Evolutionary conservation across 1,140 invertebrate genomes (phyloP).

Genomic region (Drosophila serrata): DNA sequence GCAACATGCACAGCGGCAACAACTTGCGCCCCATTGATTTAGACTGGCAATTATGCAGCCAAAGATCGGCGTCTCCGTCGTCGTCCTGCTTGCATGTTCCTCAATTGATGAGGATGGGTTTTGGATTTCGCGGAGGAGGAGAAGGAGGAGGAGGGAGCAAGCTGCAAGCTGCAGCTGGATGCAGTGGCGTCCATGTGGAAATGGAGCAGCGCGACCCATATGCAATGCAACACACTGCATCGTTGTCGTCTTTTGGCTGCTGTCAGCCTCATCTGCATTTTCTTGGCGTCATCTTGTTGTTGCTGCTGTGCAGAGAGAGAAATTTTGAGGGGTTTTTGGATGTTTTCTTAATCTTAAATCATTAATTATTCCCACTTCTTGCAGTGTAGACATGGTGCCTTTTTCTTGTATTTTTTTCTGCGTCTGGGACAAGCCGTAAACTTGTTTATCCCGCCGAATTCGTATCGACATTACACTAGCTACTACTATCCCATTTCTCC

Average conservation of each 20-base stretch:
- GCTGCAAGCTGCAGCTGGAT: conserved; percentile 21
- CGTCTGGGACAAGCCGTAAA: conserved; percentile 67
- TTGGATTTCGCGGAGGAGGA: conserved; percentile 15
- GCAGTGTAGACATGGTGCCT: not conserved
- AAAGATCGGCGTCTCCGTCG: conserved; percentile 51
- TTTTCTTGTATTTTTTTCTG: conserved; percentile 30
- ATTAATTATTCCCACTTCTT: not conserved
- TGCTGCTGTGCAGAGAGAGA: conserved; percentile 11
- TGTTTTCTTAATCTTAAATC: no score
- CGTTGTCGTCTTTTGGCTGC: conserved; percentile 43
- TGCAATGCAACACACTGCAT: conserved; percentile 55
- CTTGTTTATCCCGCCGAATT: conserved; percentile 68
- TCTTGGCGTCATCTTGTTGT: conserved; percentile 69
- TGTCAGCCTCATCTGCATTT: conserved; percentile 81
- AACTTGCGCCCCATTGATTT: conserved; percentile 71
- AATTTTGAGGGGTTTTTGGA: not conserved
- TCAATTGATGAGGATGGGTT: conserved; percentile 73
- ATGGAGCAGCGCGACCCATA: conserved; percentile 79
- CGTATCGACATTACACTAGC: conserved; percentile 68
- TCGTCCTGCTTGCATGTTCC: conserved; percentile 47
- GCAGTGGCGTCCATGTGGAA: conserved; percentile 62
- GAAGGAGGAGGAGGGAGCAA: no score
- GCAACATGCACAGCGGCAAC: conserved; percentile 50
- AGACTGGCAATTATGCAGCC: conserved; percentile 79
- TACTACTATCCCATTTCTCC: conserved; percentile 24